Base-by-base conservation (phyloP, 2,888 invertebrate species). In the Allygus modestus region DNA sequence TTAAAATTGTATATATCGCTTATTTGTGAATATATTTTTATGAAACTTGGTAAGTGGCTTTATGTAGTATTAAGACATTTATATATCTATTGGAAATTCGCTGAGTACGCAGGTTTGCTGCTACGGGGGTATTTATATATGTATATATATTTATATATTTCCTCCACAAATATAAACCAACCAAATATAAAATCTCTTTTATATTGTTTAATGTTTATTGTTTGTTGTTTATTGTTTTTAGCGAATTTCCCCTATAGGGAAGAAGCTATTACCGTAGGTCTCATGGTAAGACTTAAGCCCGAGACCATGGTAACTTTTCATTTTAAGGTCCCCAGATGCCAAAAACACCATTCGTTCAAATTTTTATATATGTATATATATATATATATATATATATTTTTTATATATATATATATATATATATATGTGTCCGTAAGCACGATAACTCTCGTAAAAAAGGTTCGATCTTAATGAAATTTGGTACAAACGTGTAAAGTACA, bases 231-330 rank as follows among this genome's bases (percentile, higher is more conserved):
- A n/a, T n/a, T n/a, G n/a, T n/a, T n/a, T 15, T 46, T 46, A 46
- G 46, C 46, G 46, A 46, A 46, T 46, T 46, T 46, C 46, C 46
- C 46, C 46, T 46, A 46, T 37, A 46, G 46, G 46, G 46, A 46
- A 46, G 12, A 46, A 11, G 46, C 46, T 46, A 15, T 46, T 46
- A 46, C 46, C 15, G 46, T 46, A 46, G 46, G 12, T 15, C 15
- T 46, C 46, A 46, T 17, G 46, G 46, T 46, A 46, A 46, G 46
- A 46, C 46, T 2, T 46, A 46, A 46, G 46, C 46, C 46, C 46
- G 46, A 17, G 46, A 46, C 46, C 46, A 46, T 46, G 12, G 12
- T 46, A 46, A 11, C 17, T 46, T 46, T 46, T 46, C 46, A 2
- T 46, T 46, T 46, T 46, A 12, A 46, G 46, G 46, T 46, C 46